These are phyloP conservation scores for Galaxea fascicularis DNA, from an alignment of 92 coral and sea anemone genomes.

Conservation along the genomic window DNA sequence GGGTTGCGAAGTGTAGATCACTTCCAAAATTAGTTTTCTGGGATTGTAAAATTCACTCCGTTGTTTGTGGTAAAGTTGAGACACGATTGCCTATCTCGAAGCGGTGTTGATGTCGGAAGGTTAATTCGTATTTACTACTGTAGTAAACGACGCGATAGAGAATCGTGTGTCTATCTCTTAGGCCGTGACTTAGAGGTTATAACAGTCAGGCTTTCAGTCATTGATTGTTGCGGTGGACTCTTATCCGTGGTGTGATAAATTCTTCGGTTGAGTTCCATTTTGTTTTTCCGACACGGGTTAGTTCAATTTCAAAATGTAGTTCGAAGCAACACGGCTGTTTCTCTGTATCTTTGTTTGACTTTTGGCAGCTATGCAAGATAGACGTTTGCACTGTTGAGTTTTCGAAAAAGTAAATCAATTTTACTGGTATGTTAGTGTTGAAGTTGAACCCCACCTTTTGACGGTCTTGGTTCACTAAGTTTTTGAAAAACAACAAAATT, in stretches of 20 bases:
- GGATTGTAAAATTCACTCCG: not conserved
- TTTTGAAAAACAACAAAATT: too few relatives aligned
- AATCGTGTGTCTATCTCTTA: constrained; percentile 10
- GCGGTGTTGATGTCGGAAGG: constrained; percentile 27
- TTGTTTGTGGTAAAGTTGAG: not conserved
- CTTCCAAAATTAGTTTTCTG: constrained; percentile 37
- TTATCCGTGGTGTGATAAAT: not conserved
- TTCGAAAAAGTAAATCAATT: not conserved
- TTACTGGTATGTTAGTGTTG: not conserved
- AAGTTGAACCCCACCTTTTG: constrained; percentile 32
- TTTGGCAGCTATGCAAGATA: too few relatives aligned
- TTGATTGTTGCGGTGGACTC: not conserved
- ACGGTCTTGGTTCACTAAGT: constrained; percentile 5
- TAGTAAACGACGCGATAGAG: not conserved
- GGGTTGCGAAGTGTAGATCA: constrained; percentile 27
- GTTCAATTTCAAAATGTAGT: not conserved
- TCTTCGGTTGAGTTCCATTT: too few relatives aligned
- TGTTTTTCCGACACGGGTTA: not conserved
- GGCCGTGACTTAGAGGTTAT: not conserved
- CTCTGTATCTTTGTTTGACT: too few relatives aligned
- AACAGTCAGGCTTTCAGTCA: not conserved
- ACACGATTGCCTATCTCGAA: not conserved
- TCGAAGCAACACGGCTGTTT: too few relatives aligned
- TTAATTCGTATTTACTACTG: constrained; percentile 1
- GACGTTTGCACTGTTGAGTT: not conserved